These are phyloP conservation scores for Eurystomus gularis DNA, from an alignment of 2,113 vertebrate species.

Conservation along the genomic window DNA sequence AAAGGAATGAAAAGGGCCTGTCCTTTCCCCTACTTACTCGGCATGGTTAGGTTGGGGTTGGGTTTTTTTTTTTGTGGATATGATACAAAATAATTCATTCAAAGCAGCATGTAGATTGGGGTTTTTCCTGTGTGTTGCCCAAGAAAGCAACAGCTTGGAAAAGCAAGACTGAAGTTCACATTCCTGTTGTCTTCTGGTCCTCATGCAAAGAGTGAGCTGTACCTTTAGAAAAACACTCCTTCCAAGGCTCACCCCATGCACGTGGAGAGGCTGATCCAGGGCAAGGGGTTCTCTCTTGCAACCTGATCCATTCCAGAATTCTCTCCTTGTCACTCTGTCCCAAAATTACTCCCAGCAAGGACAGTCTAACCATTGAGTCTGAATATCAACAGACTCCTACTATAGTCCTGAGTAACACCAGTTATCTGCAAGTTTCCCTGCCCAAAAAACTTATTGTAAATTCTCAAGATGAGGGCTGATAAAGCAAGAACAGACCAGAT, in stretches of 20 bases:
- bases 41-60: neutral
- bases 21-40: neutral
- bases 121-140: neutral
- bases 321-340: neutral
- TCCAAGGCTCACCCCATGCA: neutral
- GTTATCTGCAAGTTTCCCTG: neutral
- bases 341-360: neutral
- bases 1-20: neutral
- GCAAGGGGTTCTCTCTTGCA: neutral
- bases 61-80: neutral
- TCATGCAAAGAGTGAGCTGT: neutral
- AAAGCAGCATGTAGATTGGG: neutral
- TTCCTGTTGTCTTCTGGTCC: neutral
- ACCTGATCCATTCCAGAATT: neutral
- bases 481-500: neutral
- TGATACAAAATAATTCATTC: neutral
- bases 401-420: neutral
- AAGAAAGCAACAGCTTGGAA: neutral
- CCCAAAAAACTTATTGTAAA: neutral
- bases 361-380: neutral
- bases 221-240: neutral
- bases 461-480: neutral
- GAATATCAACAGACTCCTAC: neutral
- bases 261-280: rapidly evolving
- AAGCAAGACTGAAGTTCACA: neutral